Evolutionary conservation across 2,888 invertebrate genomes (phyloP), one percentile per base, ranked within the genome.

Genomic region (Galerucella calmariensis): DNA sequence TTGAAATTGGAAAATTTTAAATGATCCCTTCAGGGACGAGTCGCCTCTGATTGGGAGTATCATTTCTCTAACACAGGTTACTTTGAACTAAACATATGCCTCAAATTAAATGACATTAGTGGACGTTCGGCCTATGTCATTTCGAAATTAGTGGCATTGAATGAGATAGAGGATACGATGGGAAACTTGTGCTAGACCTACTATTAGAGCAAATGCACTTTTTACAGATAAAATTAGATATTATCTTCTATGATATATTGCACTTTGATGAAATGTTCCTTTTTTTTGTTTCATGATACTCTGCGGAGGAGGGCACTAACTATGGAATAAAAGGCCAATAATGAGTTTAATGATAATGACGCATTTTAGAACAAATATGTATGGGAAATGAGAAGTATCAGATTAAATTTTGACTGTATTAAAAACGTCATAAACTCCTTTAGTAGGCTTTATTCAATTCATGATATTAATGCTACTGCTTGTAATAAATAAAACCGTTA

Each of bases 51-150:
- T 51, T 12, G 41, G n/a, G 3, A 41, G 67, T 72, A 72, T 72
- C 68, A 53, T 67, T 75, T 67, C 66, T 53, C 44, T n/a, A 71
- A 70, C 75, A 69, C 75, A 73, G 76, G 77, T 72, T 77, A 72
- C 67, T 69, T 73, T 56, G 70, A 72, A 59, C 80, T 84, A 84
- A 85, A 84, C 85, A 85, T 83, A 84, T 85, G 85, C 81, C 80
- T 83, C 81, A 82, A 85, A 85, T 85, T 85, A 85, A 85, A 83
- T 84, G 85, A 84, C 84, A 85, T 85, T 85, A 85, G 84, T 80
- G 75, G 77, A 77, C 78, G 79, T 75, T 75, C 73, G 77, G 77
- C 81, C 82, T 82, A 80, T 85, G 83, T 84, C 84, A 84, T 85
- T 84, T 83, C 72, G 75, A 78, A 79, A 82, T 81, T 81, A 81